These are phyloP conservation scores for Penaeus indicus DNA, from an alignment of 1,140 invertebrate species.

Conservation along the genomic window DNA sequence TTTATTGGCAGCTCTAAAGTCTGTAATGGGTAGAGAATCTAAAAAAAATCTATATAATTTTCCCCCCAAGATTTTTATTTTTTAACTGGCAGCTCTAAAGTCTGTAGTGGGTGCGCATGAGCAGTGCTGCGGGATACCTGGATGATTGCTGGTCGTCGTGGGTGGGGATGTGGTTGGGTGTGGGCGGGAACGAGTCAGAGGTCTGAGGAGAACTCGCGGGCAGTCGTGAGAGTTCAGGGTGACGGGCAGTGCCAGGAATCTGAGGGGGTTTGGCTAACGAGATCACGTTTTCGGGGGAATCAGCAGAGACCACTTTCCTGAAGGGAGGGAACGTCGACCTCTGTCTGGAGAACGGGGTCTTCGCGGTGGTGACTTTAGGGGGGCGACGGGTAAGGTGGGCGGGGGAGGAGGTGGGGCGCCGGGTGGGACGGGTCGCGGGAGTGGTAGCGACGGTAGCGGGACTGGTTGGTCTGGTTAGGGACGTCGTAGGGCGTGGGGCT, in stretches of 20 bases:
- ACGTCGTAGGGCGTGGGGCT: background rate
- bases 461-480: slow-evolving; percentile 32
- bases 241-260: slow-evolving; percentile 59
- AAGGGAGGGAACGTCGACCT: too few species aligned
- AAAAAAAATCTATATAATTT: too few species aligned
- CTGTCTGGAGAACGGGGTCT: too few species aligned
- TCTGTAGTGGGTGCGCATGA: background rate
- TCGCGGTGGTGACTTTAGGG: too few species aligned
- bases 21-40: background rate
- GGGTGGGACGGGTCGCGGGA: background rate
- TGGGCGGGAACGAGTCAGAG: slow-evolving; percentile 13
- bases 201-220: slow-evolving; percentile 42
- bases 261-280: slow-evolving; percentile 31
- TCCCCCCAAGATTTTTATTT: too few species aligned
- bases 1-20: slow-evolving; percentile 32
- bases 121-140: slow-evolving; percentile 47
- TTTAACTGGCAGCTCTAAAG: background rate
- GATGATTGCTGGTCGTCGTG: slow-evolving; percentile 45
- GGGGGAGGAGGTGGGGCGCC: background rate
- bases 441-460: background rate
- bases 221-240: slow-evolving; percentile 63
- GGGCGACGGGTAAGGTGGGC: background rate
- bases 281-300: background rate
- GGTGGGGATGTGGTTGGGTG: slow-evolving; percentile 24
- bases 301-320: background rate